Base-by-base conservation (phyloP, 2,888 invertebrate genomes). In the Sphaerophoria taeniata region DNA sequence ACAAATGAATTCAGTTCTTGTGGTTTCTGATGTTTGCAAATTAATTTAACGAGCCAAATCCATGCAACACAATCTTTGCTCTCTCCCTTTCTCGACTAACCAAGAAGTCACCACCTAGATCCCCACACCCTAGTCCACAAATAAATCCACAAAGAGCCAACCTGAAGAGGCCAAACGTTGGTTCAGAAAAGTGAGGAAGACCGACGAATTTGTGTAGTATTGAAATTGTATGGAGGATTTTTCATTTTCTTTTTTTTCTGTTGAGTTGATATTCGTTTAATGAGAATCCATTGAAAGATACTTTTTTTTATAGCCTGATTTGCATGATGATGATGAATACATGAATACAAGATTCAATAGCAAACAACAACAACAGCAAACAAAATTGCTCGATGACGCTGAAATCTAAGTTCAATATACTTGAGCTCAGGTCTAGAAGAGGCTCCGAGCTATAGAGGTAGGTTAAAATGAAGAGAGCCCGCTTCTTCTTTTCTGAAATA, bases 11-110 rank as follows among this genome's bases (percentile, higher is more conserved):
- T 73, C 75, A 81, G 33, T 70, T 81, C 63, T 71, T 75, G 71
- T 47, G 81, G 81, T 67, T 78, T 72, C 34, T 70, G 75, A 81
- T 81, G 81, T 71, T 81, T 84, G 60, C 79, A 84, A 84, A 84
- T 84, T 84, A 79, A 84, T 84, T 84, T 79, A 84, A 84, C 79
- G 83, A 79, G 70, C 70, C 61, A 45, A 83, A 73, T 73, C 55
- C 82, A 77, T 77, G 77, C 72, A 77, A 77, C 49, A 56, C 45
- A 39, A 63, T 63, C 74, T 49, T 2, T 24, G 1, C 24, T 24
- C 24, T 24, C 24, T 24, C 24, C 2, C 24, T 24, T 24, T 24
- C 24, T 24, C 24, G 24, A 24, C 24, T 24, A 24, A 24, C 24
- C 24, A 24, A 24, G 24, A 24, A 24, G 24, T 24, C 24, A 24